Percentiles rank a stretch among this genome's conserved stretches.
Evolutionary conservation across 1,140 invertebrate species (phyloP).

Genomic region (Drusus annulatus): DNA sequence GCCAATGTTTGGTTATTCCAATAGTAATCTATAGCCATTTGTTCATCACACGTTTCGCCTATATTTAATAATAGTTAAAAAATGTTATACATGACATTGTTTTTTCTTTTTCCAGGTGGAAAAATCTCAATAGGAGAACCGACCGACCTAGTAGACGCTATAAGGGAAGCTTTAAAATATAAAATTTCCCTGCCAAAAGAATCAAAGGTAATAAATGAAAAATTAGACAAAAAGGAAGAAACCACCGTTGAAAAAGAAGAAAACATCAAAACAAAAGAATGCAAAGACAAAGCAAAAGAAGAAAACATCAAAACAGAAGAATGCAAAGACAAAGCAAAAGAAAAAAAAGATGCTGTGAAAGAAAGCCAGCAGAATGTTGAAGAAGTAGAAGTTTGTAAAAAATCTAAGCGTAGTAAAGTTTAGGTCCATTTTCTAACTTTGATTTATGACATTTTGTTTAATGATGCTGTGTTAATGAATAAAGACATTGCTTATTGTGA

Average conservation of each 20-base stretch:
- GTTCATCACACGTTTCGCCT: no score
- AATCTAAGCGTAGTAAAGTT: constrained; percentile 41
- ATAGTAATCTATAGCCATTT: no score
- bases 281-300: neutral
- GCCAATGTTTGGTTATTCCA: no score
- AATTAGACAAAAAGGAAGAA: neutral
- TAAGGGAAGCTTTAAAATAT: constrained; percentile 74
- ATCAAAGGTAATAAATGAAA: neutral
- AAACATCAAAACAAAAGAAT: neutral
- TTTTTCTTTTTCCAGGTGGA: constrained; percentile 70
- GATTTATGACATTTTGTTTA: neutral
- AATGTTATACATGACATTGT: no score
- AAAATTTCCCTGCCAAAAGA: constrained; percentile 63
- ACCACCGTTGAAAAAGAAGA: neutral
- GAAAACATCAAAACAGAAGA: neutral
- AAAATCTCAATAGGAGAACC: constrained; percentile 75
- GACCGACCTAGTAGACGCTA: constrained; percentile 73
- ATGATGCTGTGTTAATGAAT: neutral
- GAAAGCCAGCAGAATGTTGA: constrained; percentile 13
- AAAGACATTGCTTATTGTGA: no score
- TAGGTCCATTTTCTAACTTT: neutral
- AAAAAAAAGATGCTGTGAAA: constrained; percentile 13
- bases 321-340: neutral
- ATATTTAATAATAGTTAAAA: no score
- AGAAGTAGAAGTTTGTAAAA: constrained; percentile 40